Evolutionary conservation across 2,888 invertebrate genomes (phyloP).

Genomic region (Plebejus anna): DNA sequence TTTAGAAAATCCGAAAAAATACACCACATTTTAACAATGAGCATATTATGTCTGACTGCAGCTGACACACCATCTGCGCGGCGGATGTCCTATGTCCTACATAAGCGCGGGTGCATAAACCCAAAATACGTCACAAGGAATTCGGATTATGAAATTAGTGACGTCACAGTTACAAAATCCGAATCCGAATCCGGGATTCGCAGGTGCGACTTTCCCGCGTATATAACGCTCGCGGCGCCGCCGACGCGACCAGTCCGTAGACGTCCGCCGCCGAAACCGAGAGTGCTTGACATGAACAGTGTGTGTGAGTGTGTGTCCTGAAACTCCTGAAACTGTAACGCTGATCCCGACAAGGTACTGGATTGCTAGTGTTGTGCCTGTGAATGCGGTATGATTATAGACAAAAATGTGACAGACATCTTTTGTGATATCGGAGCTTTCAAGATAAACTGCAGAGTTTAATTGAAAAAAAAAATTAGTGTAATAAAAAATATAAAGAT

Average conservation of each 20-base stretch:
- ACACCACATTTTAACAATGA: too few species aligned
- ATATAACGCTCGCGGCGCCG: slow-evolving; percentile 62
- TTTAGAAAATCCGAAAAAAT: too few species aligned
- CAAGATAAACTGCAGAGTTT: not conserved
- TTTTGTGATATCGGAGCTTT: not conserved
- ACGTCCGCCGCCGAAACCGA: slow-evolving; percentile 62
- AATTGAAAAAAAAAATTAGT: not conserved
- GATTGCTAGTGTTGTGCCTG: slow-evolving; percentile 29
- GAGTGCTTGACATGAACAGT: slow-evolving; percentile 75
- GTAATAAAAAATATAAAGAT: too few species aligned
- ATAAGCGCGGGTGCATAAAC: not conserved
- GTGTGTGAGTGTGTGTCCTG: slow-evolving; percentile 63
- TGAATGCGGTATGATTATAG: not conserved
- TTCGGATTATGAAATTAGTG: slow-evolving; percentile 48
- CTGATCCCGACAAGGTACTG: slow-evolving; percentile 58
- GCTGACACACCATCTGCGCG: not conserved
- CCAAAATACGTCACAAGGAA: slow-evolving; percentile 4
- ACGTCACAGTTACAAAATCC: slow-evolving; percentile 67
- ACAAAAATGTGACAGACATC: not conserved
- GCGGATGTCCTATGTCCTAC: not conserved
- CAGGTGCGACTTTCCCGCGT: slow-evolving; percentile 74
- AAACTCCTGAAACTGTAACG: slow-evolving; percentile 71
- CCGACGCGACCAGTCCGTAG: slow-evolving; percentile 70
- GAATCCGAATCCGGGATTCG: slow-evolving; percentile 70
- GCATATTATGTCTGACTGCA: not conserved